These are phyloP conservation scores for Ibycter americanus DNA, from an alignment of 2,797 vertebrate genomes.

Conservation along the genomic window DNA sequence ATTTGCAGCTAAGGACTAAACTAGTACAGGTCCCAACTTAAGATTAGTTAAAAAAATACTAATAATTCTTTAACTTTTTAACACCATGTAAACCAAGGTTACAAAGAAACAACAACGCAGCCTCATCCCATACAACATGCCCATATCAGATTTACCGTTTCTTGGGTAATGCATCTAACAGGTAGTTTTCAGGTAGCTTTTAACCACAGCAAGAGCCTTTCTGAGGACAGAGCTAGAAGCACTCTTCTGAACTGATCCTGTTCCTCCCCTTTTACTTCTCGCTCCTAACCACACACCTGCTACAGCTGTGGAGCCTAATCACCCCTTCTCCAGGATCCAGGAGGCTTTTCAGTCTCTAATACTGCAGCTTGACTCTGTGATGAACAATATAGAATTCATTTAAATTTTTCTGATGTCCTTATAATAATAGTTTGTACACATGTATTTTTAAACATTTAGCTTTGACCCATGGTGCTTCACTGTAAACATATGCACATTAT, in stretches of 20 bases:
- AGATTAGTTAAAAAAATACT: background rate
- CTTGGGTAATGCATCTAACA: background rate
- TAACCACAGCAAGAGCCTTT: background rate
- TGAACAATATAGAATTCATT: background rate
- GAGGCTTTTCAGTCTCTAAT: background rate
- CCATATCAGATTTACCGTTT: background rate
- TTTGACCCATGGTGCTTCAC: background rate
- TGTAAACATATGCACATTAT: background rate
- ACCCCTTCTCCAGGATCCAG: background rate
- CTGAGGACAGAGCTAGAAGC: background rate
- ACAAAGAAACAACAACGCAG: background rate
- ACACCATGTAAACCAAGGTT: fast-evolving
- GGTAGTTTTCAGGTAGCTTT: background rate
- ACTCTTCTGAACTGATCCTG: background rate
- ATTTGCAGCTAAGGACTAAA: background rate
- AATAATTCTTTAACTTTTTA: background rate
- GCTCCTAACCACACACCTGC: background rate
- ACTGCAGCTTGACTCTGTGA: background rate
- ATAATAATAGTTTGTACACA: background rate
- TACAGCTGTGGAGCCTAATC: background rate
- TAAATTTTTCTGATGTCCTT: background rate
- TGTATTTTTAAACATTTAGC: background rate
- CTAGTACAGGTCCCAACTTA: too few relatives aligned
- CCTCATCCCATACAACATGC: background rate
- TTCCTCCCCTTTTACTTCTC: background rate